Base-by-base conservation (phyloP, 2,113 vertebrate genomes). In the Limanda limanda region DNA sequence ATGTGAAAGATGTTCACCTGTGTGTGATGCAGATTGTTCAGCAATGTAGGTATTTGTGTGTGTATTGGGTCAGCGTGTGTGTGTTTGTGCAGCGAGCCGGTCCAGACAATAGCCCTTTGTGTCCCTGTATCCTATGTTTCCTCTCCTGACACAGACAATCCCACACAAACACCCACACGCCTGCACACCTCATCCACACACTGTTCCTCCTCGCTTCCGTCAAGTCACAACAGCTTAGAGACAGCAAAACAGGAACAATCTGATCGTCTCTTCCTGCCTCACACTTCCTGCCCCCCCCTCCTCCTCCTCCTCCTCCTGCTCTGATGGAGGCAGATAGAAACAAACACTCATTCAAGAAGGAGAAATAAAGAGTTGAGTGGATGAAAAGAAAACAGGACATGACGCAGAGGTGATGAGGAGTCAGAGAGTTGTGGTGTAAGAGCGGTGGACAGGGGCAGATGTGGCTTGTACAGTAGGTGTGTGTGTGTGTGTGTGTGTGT, bases 231-330 rank as follows among this genome's bases (percentile, higher is more conserved):
- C 84, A 83, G 85, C 74, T 83, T 83, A 87, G 66, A 91, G 91
- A 91, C 90, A 87, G 91, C 95, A 97, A 97, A 97, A 97, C 96
- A 97, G 96, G 96, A 97, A 96, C 95, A 96, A 95, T 95, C 94
- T 96, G 94, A 93, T 93, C 86, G 91, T 89, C 94, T 91, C 87
- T 95, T 95, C 94, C 94, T 94, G 93, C 81, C 82, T 86, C 76
- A 77, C 45, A 65, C 87, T 90, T 92, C 90, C 91, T 90, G 83
- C 14, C 60, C 47, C 37, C 71, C 52, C 51, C 71, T 12, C 63
- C 47, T 24, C 71, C 14, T n/a, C 63, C 47, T 27, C 71, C 51
- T 45, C 17, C 40, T 10, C 11, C n/a, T 20, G 4, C 52, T 20
- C 24, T 48, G 21, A 71, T 14, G 58, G n/a, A 61, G 24, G 61